Evolutionary conservation across 2,888 invertebrate genomes (phyloP).

Genomic region (Epirrhoe tristata): DNA sequence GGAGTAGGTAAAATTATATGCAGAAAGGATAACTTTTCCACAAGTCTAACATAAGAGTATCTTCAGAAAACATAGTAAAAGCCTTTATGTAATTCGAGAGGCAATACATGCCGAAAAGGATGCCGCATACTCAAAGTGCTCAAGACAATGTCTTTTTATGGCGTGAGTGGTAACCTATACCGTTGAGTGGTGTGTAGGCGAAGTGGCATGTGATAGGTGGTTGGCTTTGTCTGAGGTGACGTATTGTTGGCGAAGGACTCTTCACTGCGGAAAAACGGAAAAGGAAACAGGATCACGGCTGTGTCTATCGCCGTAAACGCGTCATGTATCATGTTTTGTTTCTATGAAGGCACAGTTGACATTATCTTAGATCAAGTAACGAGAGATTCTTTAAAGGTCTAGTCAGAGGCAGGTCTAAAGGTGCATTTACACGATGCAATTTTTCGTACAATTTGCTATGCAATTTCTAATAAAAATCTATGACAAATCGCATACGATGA

Average conservation of each 20-base stretch:
- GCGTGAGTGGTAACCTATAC: conserved; percentile 34
- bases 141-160: conserved; percentile 46
- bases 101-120: conserved; percentile 28
- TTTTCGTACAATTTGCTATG: too few relatives aligned
- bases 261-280: conserved; percentile 7
- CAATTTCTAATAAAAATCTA: too few relatives aligned
- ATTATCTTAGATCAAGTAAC: too few relatives aligned
- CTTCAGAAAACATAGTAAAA: conserved; percentile 37
- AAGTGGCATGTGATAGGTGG: conserved; percentile 29
- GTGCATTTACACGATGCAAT: too few relatives aligned
- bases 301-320: too few relatives aligned
- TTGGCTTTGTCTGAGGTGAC: conserved; percentile 29
- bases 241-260: conserved; percentile 22
- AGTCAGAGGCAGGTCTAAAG: too few relatives aligned
- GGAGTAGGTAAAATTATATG: not conserved
- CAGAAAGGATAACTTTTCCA: conserved; percentile 1
- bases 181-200: conserved; percentile 28
- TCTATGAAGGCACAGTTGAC: too few relatives aligned
- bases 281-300: too few relatives aligned
- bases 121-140: conserved; percentile 46
- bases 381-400: too few relatives aligned
- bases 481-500: too few relatives aligned
- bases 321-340: too few relatives aligned
- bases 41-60: not conserved
- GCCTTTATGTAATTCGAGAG: conserved; percentile 41